phyloP scores from a whole-genome alignment of 2,797 vertebrate genomes.

The Liasis olivaceus region DNA sequence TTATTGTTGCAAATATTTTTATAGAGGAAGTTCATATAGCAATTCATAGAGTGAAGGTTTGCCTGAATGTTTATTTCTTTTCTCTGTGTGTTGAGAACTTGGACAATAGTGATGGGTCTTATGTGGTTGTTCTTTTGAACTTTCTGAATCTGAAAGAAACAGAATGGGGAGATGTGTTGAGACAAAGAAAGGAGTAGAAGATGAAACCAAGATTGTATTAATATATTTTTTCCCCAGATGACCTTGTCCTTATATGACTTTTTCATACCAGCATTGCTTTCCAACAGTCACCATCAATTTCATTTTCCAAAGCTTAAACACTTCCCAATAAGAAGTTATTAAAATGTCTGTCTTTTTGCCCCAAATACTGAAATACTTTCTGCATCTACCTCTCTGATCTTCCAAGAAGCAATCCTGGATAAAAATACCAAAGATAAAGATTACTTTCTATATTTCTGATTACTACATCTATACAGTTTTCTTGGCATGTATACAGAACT shows the following conservation, averaged over 20 bases:
- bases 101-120: not conserved
- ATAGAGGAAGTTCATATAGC: slow-evolving; percentile 34
- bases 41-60: slow-evolving; percentile 21
- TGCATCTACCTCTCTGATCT: not conserved
- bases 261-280: slow-evolving; percentile 44
- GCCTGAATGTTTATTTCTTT: slow-evolving; percentile 27
- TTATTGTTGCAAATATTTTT: slow-evolving; percentile 43
- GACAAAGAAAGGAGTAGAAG: not conserved
- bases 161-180: slow-evolving; percentile 20
- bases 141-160: slow-evolving; percentile 38
- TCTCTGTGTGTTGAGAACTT: slow-evolving; percentile 22
- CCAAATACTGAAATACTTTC: not conserved
- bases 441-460: not conserved
- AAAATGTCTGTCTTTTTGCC: not conserved
- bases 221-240: not conserved
- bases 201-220: not conserved
- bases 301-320: slow-evolving; percentile 27
- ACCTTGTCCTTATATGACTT: slow-evolving; percentile 24
- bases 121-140: slow-evolving; percentile 29
- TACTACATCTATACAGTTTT: not conserved
- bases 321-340: not conserved
- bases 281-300: slow-evolving; percentile 51
- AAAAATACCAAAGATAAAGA: not conserved
- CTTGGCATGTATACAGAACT: not conserved
- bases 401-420: not conserved